These are phyloP conservation scores for Diogma glabrata DNA, from an alignment of 2,888 invertebrate genomes.

Conservation along the genomic window DNA sequence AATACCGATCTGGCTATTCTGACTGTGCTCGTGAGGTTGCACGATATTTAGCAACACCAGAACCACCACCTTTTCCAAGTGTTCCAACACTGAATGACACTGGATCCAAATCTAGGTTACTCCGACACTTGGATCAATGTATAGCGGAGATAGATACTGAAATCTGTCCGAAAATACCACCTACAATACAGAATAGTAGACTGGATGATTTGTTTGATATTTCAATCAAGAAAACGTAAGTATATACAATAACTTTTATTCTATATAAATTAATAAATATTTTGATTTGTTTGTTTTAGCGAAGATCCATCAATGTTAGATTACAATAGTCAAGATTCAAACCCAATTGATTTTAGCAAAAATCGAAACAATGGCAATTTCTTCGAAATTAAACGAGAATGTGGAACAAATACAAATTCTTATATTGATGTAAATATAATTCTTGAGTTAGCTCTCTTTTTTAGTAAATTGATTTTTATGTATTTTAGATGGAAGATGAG, in stretches of 20 bases:
- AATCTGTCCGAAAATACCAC: conserved; percentile 31
- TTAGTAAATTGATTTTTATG: not conserved
- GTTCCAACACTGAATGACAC: conserved; percentile 41
- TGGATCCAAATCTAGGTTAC: conserved; percentile 43
- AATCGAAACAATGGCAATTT: conserved; percentile 17
- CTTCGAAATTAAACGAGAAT: conserved; percentile 3
- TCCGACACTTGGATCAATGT: conserved; percentile 47
- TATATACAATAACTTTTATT: not conserved
- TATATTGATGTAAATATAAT: conserved; percentile 6
- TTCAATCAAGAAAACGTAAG: conserved; percentile 3
- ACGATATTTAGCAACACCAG: conserved; percentile 34
- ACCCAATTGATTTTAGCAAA: conserved; percentile 42
- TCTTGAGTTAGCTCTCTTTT: not conserved
- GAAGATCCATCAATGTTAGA: conserved; percentile 32
- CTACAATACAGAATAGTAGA: conserved; percentile 9
- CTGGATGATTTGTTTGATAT: conserved; percentile 6
- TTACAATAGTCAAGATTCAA: conserved; percentile 33
- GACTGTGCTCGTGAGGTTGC: conserved; percentile 51
- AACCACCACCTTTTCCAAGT: conserved; percentile 33
- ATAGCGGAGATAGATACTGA: conserved; percentile 47
- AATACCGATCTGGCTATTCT: conserved; percentile 45
- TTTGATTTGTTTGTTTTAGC: conserved; percentile 14
- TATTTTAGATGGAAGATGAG: conserved; percentile 24
- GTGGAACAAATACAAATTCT: too few species aligned
- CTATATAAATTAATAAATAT: too few species aligned